Evolutionary conservation across 2,888 invertebrate genomes (phyloP), one percentile per base, ranked within the genome.

Genomic region (Drosophila mayaguana): DNA sequence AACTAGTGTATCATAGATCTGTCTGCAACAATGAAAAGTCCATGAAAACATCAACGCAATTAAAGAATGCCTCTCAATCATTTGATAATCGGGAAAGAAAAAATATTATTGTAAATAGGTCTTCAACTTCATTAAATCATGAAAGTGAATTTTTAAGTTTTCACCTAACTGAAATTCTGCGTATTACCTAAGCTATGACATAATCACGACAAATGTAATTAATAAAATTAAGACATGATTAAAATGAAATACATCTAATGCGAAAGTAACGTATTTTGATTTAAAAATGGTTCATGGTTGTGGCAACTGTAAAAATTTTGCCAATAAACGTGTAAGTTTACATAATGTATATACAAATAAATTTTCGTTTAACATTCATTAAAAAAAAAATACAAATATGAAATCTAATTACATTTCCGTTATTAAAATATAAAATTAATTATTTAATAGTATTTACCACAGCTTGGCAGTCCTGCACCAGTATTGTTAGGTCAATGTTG

Each of bases 81-180:
- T 55, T 69, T 38, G n/a, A 20, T 8, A 73, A 67, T 5, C 56
- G 20, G 8, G 40, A 1, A 11, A 12, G 18, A 6, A 50, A 46
- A 42, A 14, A 8, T 36, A 25, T 22, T 11, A 11, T 51, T 36
- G n/a, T 42, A 48, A 53, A 25, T n/a, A 38, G 16, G 2, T 25
- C 53, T 4, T 14, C 20, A 0, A 61, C 50, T 36, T 38, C 62
- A 50, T 25, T 54, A 16, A 42, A 28, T 7, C 56, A 59, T 16
- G 63, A 75, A 3, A 60, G 55, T 50, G 68, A 83, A 43, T 42
- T 78, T 11, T 70, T 80, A 28, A 85, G 72, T 61, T 80, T 82
- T 64, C 73, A 82, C 12, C n/a, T 83, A 16, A 75, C 66, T 4
- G 65, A 83, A 53, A 56, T 85, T 53, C 48, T 82, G 3, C 20